phyloP scores from a whole-genome alignment of 1,140 invertebrate species.

The Euura lappo region DNA sequence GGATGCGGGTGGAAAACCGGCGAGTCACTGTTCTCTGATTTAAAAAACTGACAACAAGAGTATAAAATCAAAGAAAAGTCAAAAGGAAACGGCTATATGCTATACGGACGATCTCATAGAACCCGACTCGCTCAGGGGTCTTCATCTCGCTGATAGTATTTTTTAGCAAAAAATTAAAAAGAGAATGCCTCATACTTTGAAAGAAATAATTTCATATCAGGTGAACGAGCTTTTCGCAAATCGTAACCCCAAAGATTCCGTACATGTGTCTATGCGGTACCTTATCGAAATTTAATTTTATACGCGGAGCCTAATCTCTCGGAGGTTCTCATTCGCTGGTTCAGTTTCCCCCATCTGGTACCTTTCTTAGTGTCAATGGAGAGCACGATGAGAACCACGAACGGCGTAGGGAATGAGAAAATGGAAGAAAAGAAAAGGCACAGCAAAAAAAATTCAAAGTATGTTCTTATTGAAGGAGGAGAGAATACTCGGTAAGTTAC shows the following conservation, averaged over 20 bases:
- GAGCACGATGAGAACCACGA: neutral
- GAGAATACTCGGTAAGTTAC: constrained; percentile 24
- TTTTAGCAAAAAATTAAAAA: too few species aligned
- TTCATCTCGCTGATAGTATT: too few species aligned
- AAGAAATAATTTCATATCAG: neutral
- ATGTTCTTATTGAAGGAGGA: constrained; percentile 15
- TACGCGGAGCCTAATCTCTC: neutral
- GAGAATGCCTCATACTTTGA: too few species aligned
- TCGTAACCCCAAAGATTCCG: neutral
- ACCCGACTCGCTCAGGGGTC: too few species aligned
- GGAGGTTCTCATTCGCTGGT: neutral
- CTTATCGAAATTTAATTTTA: constrained; percentile 4
- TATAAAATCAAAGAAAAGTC: constrained; percentile 25
- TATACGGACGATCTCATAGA: too few species aligned
- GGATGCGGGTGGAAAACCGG: constrained; percentile 36
- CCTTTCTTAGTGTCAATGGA: neutral
- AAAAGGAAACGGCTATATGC: neutral
- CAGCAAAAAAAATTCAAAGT: constrained; percentile 31
- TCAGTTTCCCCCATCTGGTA: neutral
- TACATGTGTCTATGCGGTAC: neutral
- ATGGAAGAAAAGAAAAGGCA: neutral
- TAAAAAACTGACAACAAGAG: constrained; percentile 33
- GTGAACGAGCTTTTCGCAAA: neutral
- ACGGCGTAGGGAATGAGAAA: neutral
- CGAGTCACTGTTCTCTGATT: constrained; percentile 45